phyloP scores from a whole-genome alignment of 2,888 invertebrate species.

The Orthosia incerta region DNA sequence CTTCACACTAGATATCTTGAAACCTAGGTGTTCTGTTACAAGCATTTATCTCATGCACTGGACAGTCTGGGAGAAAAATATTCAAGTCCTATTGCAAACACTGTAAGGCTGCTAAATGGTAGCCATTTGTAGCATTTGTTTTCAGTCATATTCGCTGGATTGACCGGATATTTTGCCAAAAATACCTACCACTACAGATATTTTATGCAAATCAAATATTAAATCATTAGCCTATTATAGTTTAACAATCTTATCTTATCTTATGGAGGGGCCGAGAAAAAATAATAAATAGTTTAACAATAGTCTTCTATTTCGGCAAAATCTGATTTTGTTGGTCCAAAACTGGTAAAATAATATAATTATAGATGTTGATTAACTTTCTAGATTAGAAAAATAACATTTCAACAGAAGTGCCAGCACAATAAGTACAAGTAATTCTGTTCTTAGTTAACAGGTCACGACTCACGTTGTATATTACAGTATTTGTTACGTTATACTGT shows the following conservation, averaged over 20 bases:
- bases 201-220: too few species aligned
- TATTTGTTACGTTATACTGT: slow-evolving; percentile 42
- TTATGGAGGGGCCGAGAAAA: too few species aligned
- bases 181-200: too few species aligned
- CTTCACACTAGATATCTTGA: slow-evolving; percentile 3
- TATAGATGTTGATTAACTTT: too few species aligned
- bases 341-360: too few species aligned
- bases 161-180: not conserved
- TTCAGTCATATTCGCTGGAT: not conserved
- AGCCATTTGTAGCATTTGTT: not conserved
- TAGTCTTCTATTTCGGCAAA: too few species aligned
- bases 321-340: too few species aligned
- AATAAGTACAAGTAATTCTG: not conserved
- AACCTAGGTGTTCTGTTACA: slow-evolving; percentile 19
- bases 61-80: not conserved
- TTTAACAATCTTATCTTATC: too few species aligned
- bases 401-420: not conserved
- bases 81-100: slow-evolving; percentile 10
- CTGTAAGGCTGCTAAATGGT: not conserved
- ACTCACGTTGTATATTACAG: slow-evolving; percentile 14
- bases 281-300: too few species aligned
- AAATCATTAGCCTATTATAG: not conserved
- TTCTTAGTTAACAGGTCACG: slow-evolving; percentile 9
- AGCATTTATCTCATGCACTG: slow-evolving; percentile 24
- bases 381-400: not conserved